Evolutionary conservation across 2,797 vertebrate genomes (phyloP), one percentile per base, ranked within the genome.

Genomic region (Carcharodon carcharias): DNA sequence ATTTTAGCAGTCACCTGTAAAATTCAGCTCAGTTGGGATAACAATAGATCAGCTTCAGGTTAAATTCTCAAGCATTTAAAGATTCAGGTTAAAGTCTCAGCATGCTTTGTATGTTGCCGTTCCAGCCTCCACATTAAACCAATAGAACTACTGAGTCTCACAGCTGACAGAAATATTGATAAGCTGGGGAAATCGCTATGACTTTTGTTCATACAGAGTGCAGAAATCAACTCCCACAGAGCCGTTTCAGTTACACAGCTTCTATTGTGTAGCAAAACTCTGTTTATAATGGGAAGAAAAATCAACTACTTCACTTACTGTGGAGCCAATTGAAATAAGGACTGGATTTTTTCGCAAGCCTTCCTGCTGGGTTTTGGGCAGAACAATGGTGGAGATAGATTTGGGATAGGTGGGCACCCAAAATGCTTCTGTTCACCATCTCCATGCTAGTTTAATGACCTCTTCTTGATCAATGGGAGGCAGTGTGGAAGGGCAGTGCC

Each of bases 11-110:
- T 85, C 14, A 92, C 63, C 4, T 61, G 12, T 92, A n/a, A 92
- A 63, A 61, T 35, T n/a, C 56, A 92, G 14, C 56, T n/a, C 89
- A 23, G 35, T 63, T n/a, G 31, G 35, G 28, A n/a, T 92, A 8
- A 35, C 58, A 92, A 56, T 63, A 92, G 56, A 61, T 92, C 35
- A 0, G 89, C 56, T 35, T 63, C 58, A 63, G 31, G 58, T 61
- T 92, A 63, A 92, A 63, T 92, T 92, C 35, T n/a, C 58, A 61
- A 85, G 80, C 45, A 85, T 85, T 45, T 85, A 85, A 85, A 50
- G 82, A 85, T 65, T 63, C 61, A 92, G 16, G 61, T 35, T 65
- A 63, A 92, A 92, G 92, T 92, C 89, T 63, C 58, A 92, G 89
- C 58, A 40, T 92, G 56, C 31, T 61, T 92, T 92, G 5, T 92